A percentile compares a stretch with the other conserved stretches of the same genome.
Evolutionary conservation across 53 echinoderm and acorn worm species (phyloP).

Genomic region (Hippasteria phrygiana): DNA sequence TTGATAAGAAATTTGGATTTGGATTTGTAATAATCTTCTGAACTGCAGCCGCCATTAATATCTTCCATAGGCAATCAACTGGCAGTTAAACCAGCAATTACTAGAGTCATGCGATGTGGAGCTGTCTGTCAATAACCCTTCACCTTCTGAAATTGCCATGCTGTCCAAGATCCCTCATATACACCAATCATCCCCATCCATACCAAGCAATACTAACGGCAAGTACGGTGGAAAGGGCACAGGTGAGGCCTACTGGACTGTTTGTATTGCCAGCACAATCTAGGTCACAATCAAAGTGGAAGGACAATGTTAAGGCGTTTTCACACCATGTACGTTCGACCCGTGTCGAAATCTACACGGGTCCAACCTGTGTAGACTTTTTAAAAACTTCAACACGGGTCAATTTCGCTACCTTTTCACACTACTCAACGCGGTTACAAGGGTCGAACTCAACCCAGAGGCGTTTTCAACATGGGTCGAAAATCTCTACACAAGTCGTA

Average conservation of each 20-base stretch:
- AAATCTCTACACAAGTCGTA: too few relatives aligned
- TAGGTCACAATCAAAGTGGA: too few relatives aligned
- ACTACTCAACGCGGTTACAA: too few relatives aligned
- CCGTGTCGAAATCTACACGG: too few relatives aligned
- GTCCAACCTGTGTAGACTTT: too few relatives aligned
- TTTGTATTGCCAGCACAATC: neutral
- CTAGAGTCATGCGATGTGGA: slow-evolving; percentile 76
- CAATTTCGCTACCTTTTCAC: too few relatives aligned
- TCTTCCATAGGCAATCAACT: slow-evolving; percentile 58
- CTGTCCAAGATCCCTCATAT: slow-evolving; percentile 72
- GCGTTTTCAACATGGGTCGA: too few relatives aligned
- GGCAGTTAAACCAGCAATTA: slow-evolving; percentile 77
- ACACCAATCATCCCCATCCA: slow-evolving; percentile 85
- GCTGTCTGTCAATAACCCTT: slow-evolving; percentile 82
- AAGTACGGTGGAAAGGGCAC: slow-evolving; percentile 86
- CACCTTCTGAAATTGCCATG: slow-evolving; percentile 84
- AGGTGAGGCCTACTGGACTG: slow-evolving; percentile 65
- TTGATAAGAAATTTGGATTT: neutral
- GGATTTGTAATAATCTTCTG: neutral
- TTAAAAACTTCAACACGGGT: too few relatives aligned
- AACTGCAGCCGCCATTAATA: neutral
- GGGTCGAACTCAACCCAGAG: too few relatives aligned
- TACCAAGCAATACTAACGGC: slow-evolving; percentile 98
- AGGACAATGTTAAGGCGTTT: too few relatives aligned
- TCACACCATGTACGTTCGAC: too few relatives aligned